Evolutionary conservation across 1,140 invertebrate species (phyloP), one percentile per base, ranked within the genome.

Genomic region (Pseudomyrmex pallidus): DNA sequence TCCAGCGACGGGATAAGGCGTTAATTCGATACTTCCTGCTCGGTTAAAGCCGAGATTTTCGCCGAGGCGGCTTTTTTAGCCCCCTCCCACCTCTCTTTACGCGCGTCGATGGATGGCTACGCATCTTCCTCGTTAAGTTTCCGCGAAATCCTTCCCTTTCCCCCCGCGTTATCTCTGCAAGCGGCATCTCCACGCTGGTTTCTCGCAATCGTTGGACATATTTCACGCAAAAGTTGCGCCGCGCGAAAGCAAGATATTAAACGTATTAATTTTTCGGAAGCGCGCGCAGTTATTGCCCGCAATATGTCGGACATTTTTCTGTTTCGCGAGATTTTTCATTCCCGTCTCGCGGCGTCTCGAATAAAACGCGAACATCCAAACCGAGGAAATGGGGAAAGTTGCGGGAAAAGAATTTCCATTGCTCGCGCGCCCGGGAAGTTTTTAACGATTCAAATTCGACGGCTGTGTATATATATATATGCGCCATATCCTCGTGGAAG

Each of bases 21-120:
- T 91, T 91, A 91, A 92, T 92, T 92, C 85, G 87, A 92, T 92
- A 92, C 90, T 90, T 92, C 91, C 91, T 91, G 89, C 88, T 88
- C 70, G 68, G 54, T 82, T 54, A 10, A 82, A 61, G 67, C 46
- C 20, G 82, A 66, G 82, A 87, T 80, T 87, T 87, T 80, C 35
- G 57, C 85, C 56, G 46, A 61, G 64, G 20, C 52, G 52, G 67
- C 0, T 35, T 35, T 50, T 59, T 73, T 12, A 48, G 10, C 62
- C 17, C 50, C 20, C 68, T 44, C 25, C 46, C 13, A 20, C 68
- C 44, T 20, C 46, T 9, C 15, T 22, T 57, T 74, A 15, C 22
- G 66, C 68, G 57, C 25, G 13, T 25, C 35, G 22, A 20, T 13
- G 15, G 17, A 52, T 62, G 12, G 59, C 15, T n/a, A 35, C 35